phyloP scores from a whole-genome alignment of 2,113 vertebrate genomes.

The Sylvia atricapilla region DNA sequence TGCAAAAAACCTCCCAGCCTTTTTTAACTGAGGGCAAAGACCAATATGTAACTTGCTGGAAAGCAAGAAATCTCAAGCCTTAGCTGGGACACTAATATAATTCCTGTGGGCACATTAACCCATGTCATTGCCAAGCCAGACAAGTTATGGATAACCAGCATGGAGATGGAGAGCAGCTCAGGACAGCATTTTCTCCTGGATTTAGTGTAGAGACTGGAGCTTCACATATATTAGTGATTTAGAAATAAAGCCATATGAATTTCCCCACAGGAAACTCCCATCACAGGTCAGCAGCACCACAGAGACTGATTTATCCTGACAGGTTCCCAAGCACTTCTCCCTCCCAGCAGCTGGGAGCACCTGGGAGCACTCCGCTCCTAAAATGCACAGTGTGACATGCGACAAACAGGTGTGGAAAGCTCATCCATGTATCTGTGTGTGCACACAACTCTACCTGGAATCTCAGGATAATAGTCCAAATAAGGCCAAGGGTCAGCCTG shows the following conservation, averaged over 20 bases:
- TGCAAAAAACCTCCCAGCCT: background rate
- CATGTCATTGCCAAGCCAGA: background rate
- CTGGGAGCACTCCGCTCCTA: background rate
- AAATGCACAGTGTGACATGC: background rate
- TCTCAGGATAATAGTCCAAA: conserved; percentile 97
- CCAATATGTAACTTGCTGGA: background rate
- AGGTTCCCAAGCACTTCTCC: background rate
- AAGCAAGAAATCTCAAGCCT: background rate
- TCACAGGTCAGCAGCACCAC: background rate
- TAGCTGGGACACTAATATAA: background rate
- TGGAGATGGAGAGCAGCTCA: background rate
- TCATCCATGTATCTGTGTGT: fast-evolving
- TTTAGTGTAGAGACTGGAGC: background rate
- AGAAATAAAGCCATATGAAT: background rate
- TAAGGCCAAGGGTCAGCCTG: conserved; percentile 91
- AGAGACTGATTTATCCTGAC: background rate
- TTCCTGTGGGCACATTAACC: background rate
- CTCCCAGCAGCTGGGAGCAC: background rate
- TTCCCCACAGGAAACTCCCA: background rate
- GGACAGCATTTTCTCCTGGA: background rate
- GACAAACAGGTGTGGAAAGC: background rate
- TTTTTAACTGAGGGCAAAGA: background rate
- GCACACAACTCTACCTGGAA: conserved; percentile 83
- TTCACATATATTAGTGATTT: background rate
- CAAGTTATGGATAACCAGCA: background rate